These are phyloP conservation scores for Echinops telfairi DNA, from an alignment of 2,113 vertebrate species.

Conservation along the genomic window DNA sequence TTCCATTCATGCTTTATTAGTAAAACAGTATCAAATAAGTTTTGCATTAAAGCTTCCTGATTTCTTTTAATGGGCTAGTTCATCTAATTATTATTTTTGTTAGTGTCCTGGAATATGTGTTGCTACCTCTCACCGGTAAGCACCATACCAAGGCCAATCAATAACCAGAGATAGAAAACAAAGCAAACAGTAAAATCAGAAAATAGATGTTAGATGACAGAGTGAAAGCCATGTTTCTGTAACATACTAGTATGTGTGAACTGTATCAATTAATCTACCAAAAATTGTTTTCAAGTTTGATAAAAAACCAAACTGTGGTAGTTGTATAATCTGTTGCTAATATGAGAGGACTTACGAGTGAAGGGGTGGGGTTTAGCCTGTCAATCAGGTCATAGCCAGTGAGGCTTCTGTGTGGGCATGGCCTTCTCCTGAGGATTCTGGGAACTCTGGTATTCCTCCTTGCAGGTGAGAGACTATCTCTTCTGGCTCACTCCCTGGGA, in stretches of 20 bases:
- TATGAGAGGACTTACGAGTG: too few species aligned
- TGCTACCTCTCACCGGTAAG: neutral
- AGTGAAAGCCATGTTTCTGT: neutral
- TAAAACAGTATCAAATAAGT: neutral
- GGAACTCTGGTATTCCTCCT: too few species aligned
- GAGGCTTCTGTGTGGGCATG: too few species aligned
- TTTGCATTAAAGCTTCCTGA: neutral
- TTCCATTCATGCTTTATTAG: neutral
- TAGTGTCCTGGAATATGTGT: neutral
- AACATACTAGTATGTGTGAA: neutral
- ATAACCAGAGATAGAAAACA: neutral
- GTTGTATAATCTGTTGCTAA: too few species aligned
- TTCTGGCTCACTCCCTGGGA: too few species aligned
- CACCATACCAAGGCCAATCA: neutral
- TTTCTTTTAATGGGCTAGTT: neutral
- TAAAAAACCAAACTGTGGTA: neutral
- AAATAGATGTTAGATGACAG: slow-evolving; percentile 9
- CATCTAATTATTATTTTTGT: neutral
- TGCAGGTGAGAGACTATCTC: too few species aligned
- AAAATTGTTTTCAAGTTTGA: neutral
- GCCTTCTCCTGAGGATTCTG: too few species aligned
- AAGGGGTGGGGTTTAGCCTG: too few species aligned
- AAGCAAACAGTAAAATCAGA: neutral
- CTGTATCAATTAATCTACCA: neutral
- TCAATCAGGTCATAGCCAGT: too few species aligned